Base-by-base conservation (phyloP, 2,888 invertebrate species). In the Crematogaster levior region DNA sequence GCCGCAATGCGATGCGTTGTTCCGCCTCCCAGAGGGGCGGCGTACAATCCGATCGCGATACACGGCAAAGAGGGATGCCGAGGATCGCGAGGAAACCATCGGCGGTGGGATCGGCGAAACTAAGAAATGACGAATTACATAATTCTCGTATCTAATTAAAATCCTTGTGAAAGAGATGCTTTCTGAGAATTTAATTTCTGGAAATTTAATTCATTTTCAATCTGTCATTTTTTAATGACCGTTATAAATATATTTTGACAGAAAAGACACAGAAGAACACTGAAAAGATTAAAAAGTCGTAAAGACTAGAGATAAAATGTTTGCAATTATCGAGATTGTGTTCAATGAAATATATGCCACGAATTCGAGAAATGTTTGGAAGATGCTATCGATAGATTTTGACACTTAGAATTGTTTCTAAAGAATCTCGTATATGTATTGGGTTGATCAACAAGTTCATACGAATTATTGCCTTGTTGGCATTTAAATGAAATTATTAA, bases 11-110 rank as follows among this genome's bases (percentile, higher is more conserved):
- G 60, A 43, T 58, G 37, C 65, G 65, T 40, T 51, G 79, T 65
- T 81, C 80, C 83, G 72, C 60, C 51, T 74, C 34, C 43, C 21
- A 73, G 80, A 70, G 58, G 53, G 73, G 48, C 46, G 72, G 65
- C 63, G 63, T 60, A 40, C 43, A 37, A 84, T 37, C 63, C 68
- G 46, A 63, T 70, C 48, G 48, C 37, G 40, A 72, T 84, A 74
- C 66, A 81, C 3, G 74, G 37, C n/a, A 24, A 56, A 21, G 37
- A 24, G 63, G n/a, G 43, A 58, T 58, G 48, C 30, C 34, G 72
- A 34, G 43, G 27, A 53, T 66, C 56, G 30, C 21, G 43, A 58
- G 24, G 24, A 37, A 63, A 58, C 24, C 37, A 58, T 56, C 27
- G 37, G 4, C 48, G 12, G 48, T 34, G 9, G 34, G 48, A 73